A percentile compares a stretch with the other conserved stretches of the same genome.
phyloP scores from a whole-genome alignment of 2,797 vertebrate genomes.

The Brachymystax lenok region DNA sequence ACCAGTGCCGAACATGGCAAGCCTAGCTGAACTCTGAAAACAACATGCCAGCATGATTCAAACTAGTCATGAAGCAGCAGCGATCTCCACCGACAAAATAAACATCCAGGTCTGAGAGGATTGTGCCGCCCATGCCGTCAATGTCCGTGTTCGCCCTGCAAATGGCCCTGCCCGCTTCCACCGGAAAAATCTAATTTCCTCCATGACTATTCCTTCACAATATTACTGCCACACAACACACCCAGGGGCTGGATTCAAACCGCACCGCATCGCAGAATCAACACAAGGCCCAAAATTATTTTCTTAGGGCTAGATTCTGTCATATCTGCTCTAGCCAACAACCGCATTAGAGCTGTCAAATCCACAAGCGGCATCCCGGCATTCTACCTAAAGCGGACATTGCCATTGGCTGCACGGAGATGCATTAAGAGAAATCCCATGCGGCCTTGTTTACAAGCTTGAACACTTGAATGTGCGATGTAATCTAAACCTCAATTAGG shows the following conservation, averaged over 20 bases:
- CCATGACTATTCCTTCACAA: background rate
- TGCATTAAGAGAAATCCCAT: too few species aligned
- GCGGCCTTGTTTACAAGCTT: too few species aligned
- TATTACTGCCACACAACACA: background rate
- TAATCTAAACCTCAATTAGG: too few species aligned
- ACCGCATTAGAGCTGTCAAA: too few species aligned
- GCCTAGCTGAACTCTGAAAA: constrained; percentile 45
- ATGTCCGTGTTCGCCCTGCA: background rate
- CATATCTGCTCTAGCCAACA: too few species aligned
- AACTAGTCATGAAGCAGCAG: constrained; percentile 35
- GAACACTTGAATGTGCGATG: too few species aligned
- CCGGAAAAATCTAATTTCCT: constrained; percentile 11
- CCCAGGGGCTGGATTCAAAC: too few species aligned
- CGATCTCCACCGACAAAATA: constrained; percentile 31
- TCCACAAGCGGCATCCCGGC: too few species aligned
- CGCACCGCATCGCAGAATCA: background rate
- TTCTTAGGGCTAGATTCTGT: too few species aligned
- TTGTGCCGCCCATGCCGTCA: constrained; percentile 45
- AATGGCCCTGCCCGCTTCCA: constrained; percentile 20
- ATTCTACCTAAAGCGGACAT: too few species aligned
- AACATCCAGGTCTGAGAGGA: constrained; percentile 32
- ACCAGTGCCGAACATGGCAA: constrained; percentile 49
- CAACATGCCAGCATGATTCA: constrained; percentile 43
- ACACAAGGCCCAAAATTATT: background rate
- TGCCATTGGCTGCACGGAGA: too few species aligned